Conservation (phyloP, 92 coral and sea anemone species). For the Phymanthus crucifer region DNA sequence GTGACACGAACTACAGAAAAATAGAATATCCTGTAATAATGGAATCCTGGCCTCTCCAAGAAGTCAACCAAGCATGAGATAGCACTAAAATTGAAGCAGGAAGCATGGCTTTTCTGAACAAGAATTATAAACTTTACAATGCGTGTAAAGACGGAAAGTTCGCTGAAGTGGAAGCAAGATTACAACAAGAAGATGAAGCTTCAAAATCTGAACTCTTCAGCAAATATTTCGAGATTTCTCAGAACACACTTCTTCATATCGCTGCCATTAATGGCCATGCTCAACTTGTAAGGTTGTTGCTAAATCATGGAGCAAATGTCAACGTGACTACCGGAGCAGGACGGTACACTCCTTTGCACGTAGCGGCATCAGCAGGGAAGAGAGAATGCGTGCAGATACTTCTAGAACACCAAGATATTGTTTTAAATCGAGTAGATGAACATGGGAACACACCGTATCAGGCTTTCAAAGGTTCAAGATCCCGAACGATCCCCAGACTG, state of each 20-base stretch:
- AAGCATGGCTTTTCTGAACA: not conserved
- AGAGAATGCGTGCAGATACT: constrained; percentile 38
- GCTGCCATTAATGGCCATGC: constrained; percentile 41
- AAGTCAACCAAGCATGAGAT: not conserved
- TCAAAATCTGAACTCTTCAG: constrained; percentile 3
- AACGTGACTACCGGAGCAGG: constrained; percentile 24
- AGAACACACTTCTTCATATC: constrained; percentile 36
- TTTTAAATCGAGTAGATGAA: not conserved
- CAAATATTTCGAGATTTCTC: constrained; percentile 12
- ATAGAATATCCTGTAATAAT: not conserved
- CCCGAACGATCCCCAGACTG: not conserved
- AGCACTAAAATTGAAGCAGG: not conserved
- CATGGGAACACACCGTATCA: constrained; percentile 5
- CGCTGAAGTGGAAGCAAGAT: constrained; percentile 20
- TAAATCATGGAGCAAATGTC: constrained; percentile 49
- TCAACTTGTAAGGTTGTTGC: constrained; percentile 34
- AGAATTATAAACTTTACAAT: not conserved
- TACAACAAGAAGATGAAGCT: constrained; percentile 16
- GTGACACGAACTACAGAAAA: not conserved
- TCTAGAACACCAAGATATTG: not conserved
- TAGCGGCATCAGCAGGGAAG: constrained; percentile 34
- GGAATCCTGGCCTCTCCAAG: not conserved
- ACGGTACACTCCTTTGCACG: constrained; percentile 45
- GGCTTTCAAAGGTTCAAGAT: not conserved
- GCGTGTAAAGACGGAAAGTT: constrained; percentile 7